These are phyloP conservation scores for Pseudorectes ferrugineus DNA, from an alignment of 2,113 vertebrate species.

Conservation along the genomic window DNA sequence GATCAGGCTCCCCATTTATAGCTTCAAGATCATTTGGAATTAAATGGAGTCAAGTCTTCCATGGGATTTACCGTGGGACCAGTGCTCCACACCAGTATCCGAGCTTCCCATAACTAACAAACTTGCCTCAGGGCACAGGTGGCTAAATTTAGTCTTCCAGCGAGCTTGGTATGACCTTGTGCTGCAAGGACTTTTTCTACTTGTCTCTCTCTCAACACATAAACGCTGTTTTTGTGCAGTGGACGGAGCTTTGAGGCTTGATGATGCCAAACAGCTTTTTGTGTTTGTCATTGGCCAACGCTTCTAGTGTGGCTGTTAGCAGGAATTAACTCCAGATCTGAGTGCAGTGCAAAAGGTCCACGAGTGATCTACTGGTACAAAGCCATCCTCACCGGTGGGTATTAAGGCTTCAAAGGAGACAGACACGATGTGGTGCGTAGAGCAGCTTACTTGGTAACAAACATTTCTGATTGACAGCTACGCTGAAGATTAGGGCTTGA, in stretches of 20 bases:
- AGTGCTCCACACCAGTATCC: not conserved
- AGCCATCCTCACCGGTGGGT: not conserved
- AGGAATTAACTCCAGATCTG: rapidly evolving
- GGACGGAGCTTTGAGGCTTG: rapidly evolving
- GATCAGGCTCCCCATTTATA: rapidly evolving
- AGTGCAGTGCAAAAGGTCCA: not conserved
- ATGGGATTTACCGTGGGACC: not conserved
- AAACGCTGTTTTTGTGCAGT: not conserved
- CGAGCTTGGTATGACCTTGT: conserved; percentile 2
- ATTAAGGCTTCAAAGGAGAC: not conserved
- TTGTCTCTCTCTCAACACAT: not conserved
- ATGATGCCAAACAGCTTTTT: not conserved
- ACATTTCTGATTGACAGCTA: not conserved
- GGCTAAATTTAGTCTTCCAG: conserved; percentile 39
- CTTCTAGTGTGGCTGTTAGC: not conserved
- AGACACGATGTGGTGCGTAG: rapidly evolving
- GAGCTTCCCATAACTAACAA: not conserved
- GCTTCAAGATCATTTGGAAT: not conserved
- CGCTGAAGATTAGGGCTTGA: not conserved
- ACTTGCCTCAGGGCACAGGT: conserved; percentile 19
- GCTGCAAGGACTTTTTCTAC: not conserved
- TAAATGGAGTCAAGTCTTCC: not conserved
- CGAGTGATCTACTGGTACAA: not conserved
- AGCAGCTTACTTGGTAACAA: not conserved
- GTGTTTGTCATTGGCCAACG: rapidly evolving